Evolutionary conservation across 1,140 invertebrate genomes (phyloP).

Genomic region (Hermetia illucens): DNA sequence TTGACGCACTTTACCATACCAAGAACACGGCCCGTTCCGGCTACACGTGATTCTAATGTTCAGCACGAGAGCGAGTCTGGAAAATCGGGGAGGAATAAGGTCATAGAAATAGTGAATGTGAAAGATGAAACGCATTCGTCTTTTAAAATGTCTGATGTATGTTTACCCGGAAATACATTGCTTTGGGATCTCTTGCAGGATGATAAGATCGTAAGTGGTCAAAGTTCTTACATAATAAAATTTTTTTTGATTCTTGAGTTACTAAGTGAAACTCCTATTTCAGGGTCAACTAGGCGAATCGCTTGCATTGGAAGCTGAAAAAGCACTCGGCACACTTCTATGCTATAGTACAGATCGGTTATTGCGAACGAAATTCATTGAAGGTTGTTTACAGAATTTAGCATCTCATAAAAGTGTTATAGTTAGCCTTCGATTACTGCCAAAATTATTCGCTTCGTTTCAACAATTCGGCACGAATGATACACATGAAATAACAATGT

Average conservation of each 20-base stretch:
- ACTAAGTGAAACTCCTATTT: slow-evolving; percentile 16
- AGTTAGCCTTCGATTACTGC: slow-evolving; percentile 71
- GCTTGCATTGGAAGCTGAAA: slow-evolving; percentile 78
- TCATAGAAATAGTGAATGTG: slow-evolving; percentile 6
- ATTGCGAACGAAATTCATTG: slow-evolving; percentile 87
- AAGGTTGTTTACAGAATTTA: slow-evolving; percentile 83
- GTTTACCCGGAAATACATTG: slow-evolving; percentile 76
- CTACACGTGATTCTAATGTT: background rate
- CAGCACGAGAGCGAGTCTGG: no score
- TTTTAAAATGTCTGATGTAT: slow-evolving; percentile 65
- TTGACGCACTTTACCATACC: slow-evolving; percentile 1
- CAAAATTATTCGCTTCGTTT: slow-evolving; percentile 83
- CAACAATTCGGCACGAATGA: slow-evolving; percentile 73
- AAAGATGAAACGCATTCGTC: slow-evolving; percentile 31
- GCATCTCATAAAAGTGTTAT: slow-evolving; percentile 78
- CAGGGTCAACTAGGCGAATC: slow-evolving; percentile 73
- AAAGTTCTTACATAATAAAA: slow-evolving; percentile 3
- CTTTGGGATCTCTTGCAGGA: slow-evolving; percentile 91
- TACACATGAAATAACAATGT: slow-evolving; percentile 67
- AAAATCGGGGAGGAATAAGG: background rate
- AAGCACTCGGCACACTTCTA: slow-evolving; percentile 72
- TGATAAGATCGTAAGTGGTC: slow-evolving; percentile 64
- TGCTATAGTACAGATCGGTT: slow-evolving; percentile 79
- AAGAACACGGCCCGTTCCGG: background rate
- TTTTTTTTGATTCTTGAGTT: slow-evolving; percentile 6